These are phyloP conservation scores for Dendrolimus punctatus DNA, from an alignment of 1,140 invertebrate species.

Conservation along the genomic window DNA sequence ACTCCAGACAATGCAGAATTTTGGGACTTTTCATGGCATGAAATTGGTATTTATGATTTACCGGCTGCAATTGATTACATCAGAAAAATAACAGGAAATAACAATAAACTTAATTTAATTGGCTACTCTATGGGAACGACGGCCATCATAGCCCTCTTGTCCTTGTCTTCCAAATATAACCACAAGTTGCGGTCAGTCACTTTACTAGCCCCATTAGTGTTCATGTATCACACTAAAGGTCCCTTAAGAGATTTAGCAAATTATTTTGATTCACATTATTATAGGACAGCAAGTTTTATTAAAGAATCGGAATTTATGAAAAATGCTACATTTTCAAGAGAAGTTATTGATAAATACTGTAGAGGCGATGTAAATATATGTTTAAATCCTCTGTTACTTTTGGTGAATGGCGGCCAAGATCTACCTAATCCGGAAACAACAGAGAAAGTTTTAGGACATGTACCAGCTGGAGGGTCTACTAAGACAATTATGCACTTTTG, in stretches of 20 bases:
- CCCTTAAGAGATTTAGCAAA: conserved; percentile 54
- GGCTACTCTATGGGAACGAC: conserved; percentile 79
- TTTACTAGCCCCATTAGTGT: conserved; percentile 76
- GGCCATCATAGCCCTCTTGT: conserved; percentile 72
- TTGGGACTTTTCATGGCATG: conserved; percentile 76
- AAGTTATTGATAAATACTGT: conserved; percentile 72
- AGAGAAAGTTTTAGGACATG: conserved; percentile 9
- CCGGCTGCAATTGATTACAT: conserved; percentile 68
- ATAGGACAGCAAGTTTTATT: conserved; percentile 36
- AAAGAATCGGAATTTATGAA: conserved; percentile 12
- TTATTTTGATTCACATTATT: conserved; percentile 47
- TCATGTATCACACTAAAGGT: conserved; percentile 70
- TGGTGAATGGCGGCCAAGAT: conserved; percentile 17
- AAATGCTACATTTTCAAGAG: conserved; percentile 52
- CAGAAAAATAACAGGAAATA: conserved; percentile 39
- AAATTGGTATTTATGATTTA: conserved; percentile 71
- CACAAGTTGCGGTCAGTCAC: conserved; percentile 72
- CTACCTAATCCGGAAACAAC: conserved; percentile 5
- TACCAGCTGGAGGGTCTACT: conserved; percentile 16
- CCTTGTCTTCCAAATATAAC: conserved; percentile 74
- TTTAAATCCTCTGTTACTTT: conserved; percentile 19
- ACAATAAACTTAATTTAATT: conserved; percentile 70
- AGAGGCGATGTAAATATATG: conserved; percentile 18
- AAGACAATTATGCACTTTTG: conserved; percentile 70
- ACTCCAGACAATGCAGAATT: conserved; percentile 71